These are phyloP conservation scores for Alethe castanea DNA, from an alignment of 2,113 vertebrate genomes.

Conservation along the genomic window DNA sequence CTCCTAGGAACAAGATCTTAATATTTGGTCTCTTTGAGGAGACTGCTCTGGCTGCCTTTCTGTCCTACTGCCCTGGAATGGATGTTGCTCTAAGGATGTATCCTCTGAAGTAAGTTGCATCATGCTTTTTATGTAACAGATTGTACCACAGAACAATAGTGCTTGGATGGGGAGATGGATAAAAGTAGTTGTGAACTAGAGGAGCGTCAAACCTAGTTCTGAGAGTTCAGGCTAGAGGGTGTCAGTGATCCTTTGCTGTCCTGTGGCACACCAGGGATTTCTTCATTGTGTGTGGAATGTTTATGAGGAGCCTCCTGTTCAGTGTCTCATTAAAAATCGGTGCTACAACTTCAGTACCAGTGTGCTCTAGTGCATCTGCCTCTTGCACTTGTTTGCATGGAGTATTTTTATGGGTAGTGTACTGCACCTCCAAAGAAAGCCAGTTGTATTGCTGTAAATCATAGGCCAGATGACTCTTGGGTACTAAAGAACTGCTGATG, in stretches of 20 bases:
- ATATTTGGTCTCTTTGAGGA: slow-evolving; percentile 86
- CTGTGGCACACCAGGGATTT: neutral
- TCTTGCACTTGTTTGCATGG: neutral
- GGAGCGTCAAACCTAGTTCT: neutral
- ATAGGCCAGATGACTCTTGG: neutral
- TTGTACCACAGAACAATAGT: neutral
- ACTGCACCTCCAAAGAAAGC: neutral
- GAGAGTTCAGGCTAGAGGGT: neutral
- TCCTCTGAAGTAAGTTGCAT: slow-evolving; percentile 79
- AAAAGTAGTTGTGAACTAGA: neutral
- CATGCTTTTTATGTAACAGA: neutral
- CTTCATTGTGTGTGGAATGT: neutral
- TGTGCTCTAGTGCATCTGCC: neutral
- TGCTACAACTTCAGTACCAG: fast-evolving
- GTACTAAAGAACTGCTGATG: neutral
- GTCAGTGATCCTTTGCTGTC: neutral
- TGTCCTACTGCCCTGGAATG: slow-evolving; percentile 85
- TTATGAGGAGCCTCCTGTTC: neutral
- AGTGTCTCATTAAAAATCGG: neutral
- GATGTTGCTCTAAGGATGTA: slow-evolving; percentile 84
- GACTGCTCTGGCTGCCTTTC: slow-evolving; percentile 82
- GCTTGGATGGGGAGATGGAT: neutral
- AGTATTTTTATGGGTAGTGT: neutral
- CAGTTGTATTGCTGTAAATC: neutral
- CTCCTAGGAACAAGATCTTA: slow-evolving; percentile 80